These are phyloP conservation scores for Adelges cooleyi DNA, from an alignment of 1,140 invertebrate species.

Conservation along the genomic window DNA sequence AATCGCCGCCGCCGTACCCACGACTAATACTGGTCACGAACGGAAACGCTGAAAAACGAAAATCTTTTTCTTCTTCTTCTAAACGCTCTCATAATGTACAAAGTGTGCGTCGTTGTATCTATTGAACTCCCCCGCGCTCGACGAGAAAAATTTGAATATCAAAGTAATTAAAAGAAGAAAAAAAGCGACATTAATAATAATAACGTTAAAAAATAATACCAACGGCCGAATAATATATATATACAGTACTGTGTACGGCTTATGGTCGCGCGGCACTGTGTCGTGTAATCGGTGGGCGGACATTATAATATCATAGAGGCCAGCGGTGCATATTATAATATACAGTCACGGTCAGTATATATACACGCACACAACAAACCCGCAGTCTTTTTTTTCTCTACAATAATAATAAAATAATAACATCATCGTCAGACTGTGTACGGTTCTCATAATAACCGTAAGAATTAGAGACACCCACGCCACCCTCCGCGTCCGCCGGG, in stretches of 20 bases:
- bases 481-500: neutral
- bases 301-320: no score
- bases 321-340: no score
- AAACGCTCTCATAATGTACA: neutral
- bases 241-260: no score
- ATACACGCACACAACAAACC: no score
- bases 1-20: neutral
- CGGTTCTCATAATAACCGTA: neutral
- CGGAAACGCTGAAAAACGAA: neutral
- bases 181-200: neutral
- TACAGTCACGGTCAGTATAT: slow-evolving; percentile 16
- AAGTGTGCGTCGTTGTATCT: no score
- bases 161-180: slow-evolving; percentile 9
- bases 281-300: neutral
- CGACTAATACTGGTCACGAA: neutral
- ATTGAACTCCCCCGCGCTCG: no score
- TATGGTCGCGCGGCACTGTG: no score
- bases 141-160: slow-evolving; percentile 16
- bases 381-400: no score
- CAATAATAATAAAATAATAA: no score
- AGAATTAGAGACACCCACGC: neutral
- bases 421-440: no score
- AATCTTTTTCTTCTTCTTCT: no score
- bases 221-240: no score
- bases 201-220: neutral